Percentiles rank a stretch among this genome's conserved stretches.
These are phyloP conservation scores for Platygyra sinensis DNA, from an alignment of 64 coral and sea anemone species.

Conservation along the genomic window DNA sequence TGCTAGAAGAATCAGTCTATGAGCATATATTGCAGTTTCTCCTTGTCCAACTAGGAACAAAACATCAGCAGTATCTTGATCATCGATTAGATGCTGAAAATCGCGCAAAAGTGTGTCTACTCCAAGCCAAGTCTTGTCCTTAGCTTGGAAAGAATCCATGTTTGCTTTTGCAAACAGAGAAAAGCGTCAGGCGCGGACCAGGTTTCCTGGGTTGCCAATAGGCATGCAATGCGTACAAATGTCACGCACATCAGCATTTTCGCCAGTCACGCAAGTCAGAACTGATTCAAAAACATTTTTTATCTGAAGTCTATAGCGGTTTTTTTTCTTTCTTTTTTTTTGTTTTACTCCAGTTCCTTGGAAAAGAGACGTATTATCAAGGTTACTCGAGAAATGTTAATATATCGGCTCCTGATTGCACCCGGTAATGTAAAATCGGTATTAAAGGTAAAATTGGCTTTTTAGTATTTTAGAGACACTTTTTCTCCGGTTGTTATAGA, in stretches of 20 bases:
- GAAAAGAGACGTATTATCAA: no score
- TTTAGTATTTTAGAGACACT: no score
- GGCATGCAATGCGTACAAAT: background rate
- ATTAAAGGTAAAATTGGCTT: no score
- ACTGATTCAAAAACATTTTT: no score
- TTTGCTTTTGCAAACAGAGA: background rate
- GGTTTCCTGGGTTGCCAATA: background rate
- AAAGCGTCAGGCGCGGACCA: background rate
- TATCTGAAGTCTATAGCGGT: no score
- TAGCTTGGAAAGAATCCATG: conserved; percentile 9
- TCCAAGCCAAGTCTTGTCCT: conserved; percentile 70
- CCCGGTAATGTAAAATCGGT: no score
- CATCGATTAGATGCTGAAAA: conserved; percentile 66
- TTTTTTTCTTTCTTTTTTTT: no score
- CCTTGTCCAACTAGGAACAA: conserved; percentile 75
- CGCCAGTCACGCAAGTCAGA: no score
- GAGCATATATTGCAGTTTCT: conserved; percentile 64
- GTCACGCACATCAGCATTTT: background rate
- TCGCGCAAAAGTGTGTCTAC: conserved; percentile 73
- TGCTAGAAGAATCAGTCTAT: conserved; percentile 70
- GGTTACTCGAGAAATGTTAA: no score
- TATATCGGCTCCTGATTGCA: no score
- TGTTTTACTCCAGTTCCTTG: no score
- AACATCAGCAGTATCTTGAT: conserved; percentile 80
- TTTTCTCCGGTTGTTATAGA: no score